A percentile compares a stretch with the other conserved stretches of the same genome.
Conservation (phyloP, 2,797 vertebrate genomes). For the Peromyscus aztecus region DNA sequence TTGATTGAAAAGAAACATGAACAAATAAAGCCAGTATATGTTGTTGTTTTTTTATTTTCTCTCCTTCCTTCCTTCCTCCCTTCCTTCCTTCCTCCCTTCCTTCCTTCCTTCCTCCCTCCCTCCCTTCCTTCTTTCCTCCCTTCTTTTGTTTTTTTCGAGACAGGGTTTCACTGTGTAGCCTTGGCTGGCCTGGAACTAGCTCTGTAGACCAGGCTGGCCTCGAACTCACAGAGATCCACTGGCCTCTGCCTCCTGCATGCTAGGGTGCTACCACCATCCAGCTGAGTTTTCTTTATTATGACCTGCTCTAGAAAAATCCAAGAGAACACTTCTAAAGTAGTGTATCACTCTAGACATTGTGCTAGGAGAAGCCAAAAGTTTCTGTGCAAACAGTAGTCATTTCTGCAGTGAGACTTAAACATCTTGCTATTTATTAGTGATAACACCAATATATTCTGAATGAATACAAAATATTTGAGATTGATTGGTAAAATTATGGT, state of each 20-base stretch:
- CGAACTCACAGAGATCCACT: neutral
- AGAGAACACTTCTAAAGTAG: neutral
- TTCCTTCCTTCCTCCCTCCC: no score
- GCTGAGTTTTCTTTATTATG: neutral
- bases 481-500: neutral
- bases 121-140: no score
- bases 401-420: conserved; percentile 8
- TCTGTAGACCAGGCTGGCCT: neutral
- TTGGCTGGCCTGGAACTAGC: neutral
- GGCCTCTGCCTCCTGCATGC: neutral
- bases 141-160: neutral
- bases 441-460: neutral
- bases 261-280: neutral
- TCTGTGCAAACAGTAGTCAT: neutral
- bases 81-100: no score
- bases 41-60: neutral
- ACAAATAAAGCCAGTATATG: conserved; percentile 14
- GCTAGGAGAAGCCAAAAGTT: conserved; percentile 10
- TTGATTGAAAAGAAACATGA: conserved; percentile 13
- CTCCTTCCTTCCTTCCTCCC: neutral
- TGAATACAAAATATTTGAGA: neutral
- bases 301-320: conserved; percentile 15
- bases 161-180: no score
- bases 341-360: neutral
- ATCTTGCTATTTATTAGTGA: conserved; percentile 2